A percentile compares a stretch with the other conserved stretches of the same genome.
Conservation (phyloP, 2,888 invertebrate genomes). For the Leptarthrus brevirostris region DNA sequence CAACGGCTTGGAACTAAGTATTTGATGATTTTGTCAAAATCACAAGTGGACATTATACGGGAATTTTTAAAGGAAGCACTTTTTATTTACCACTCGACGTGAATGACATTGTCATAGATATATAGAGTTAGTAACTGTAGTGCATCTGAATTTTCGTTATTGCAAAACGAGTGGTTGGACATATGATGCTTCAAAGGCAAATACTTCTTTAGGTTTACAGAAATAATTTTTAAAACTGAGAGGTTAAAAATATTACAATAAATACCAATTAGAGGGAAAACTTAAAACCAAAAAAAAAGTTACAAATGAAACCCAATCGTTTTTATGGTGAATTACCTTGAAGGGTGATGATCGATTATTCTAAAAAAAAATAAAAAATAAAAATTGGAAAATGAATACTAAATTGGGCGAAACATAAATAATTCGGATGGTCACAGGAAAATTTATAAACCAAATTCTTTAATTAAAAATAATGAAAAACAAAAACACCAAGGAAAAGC, state of each 20-base stretch:
- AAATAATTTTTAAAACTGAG: not conserved
- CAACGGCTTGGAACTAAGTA: no score
- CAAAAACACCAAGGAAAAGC: not conserved
- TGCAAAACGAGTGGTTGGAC: no score
- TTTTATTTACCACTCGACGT: no score
- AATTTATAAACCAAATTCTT: not conserved
- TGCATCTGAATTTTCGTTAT: no score
- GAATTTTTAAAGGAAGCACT: no score
- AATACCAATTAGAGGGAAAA: constrained; percentile 23
- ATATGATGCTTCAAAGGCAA: no score
- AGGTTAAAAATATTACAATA: not conserved
- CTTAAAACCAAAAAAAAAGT: constrained; percentile 41
- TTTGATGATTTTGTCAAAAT: no score
- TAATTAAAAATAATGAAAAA: not conserved
- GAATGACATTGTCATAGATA: no score
- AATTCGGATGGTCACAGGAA: constrained; percentile 38
- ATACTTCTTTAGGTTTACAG: no score
- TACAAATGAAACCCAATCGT: constrained; percentile 33
- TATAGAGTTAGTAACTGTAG: no score
- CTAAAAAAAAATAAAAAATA: constrained; percentile 51
- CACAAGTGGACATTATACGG: no score
- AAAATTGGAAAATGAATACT: constrained; percentile 34
- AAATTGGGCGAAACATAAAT: constrained; percentile 1
- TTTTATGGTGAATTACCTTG: constrained; percentile 48
- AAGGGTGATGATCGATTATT: constrained; percentile 51